phyloP scores from a whole-genome alignment of 2,888 invertebrate genomes.

The Plagodis pulveraria region DNA sequence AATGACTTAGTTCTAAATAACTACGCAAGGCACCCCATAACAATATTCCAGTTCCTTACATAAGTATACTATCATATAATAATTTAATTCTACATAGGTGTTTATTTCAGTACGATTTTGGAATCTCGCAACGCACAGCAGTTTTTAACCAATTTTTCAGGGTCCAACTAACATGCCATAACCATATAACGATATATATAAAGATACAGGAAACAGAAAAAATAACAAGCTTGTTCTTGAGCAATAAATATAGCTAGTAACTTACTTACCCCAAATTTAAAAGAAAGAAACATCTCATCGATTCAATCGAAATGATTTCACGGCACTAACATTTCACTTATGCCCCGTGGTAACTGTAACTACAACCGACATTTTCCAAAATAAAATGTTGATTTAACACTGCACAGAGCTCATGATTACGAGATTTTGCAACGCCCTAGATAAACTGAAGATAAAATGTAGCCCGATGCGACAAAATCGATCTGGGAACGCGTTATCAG shows the following conservation, averaged over 20 bases:
- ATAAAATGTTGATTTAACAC: slow-evolving; percentile 39
- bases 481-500: slow-evolving; percentile 57
- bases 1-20: too few relatives aligned
- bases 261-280: slow-evolving; percentile 10
- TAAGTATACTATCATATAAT: too few relatives aligned
- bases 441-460: slow-evolving; percentile 64
- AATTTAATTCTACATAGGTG: too few relatives aligned
- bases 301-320: background rate
- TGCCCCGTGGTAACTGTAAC: slow-evolving; percentile 8
- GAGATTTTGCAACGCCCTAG: slow-evolving; percentile 58
- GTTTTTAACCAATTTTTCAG: too few relatives aligned
- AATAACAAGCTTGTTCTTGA: too few relatives aligned
- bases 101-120: too few relatives aligned
- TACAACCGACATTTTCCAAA: background rate
- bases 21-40: too few relatives aligned
- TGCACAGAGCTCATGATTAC: slow-evolving; percentile 35
- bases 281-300: slow-evolving; percentile 14
- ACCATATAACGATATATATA: too few relatives aligned
- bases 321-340: slow-evolving; percentile 11
- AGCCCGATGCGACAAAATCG: slow-evolving; percentile 57
- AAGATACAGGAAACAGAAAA: too few relatives aligned
- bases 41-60: too few relatives aligned
- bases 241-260: background rate
- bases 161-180: too few relatives aligned
- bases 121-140: too few relatives aligned